Evolutionary conservation across 2,797 vertebrate genomes (phyloP).

Genomic region (Chelon labrosus): DNA sequence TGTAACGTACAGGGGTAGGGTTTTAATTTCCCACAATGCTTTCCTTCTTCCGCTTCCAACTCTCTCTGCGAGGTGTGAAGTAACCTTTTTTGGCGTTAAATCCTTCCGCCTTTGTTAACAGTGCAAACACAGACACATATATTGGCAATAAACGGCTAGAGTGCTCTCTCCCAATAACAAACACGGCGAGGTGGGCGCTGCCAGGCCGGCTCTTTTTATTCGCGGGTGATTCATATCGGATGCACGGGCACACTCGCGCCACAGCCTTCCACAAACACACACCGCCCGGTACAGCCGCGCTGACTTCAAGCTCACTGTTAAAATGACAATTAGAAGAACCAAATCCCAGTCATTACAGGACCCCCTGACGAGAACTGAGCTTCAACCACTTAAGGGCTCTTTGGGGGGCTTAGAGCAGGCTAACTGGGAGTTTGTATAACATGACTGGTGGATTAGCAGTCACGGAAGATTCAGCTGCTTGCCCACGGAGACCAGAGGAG

Average conservation of each 20-base stretch:
- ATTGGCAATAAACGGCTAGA: constrained; percentile 19
- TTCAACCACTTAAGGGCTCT: constrained; percentile 76
- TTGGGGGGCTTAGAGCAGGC: constrained; percentile 64
- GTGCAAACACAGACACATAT: constrained; percentile 40
- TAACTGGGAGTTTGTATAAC: constrained; percentile 67
- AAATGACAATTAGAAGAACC: constrained; percentile 88
- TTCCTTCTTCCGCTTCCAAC: constrained; percentile 2
- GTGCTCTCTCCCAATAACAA: constrained; percentile 15
- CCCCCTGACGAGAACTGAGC: constrained; percentile 68
- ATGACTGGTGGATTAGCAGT: constrained; percentile 74
- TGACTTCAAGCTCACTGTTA: constrained; percentile 62
- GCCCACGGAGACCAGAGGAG: constrained; percentile 24
- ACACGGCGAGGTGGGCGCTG: constrained; percentile 1
- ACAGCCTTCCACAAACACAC: constrained; percentile 37
- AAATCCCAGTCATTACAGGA: constrained; percentile 82
- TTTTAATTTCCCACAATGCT: constrained; percentile 37
- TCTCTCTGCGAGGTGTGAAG: constrained; percentile 17
- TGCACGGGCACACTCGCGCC: constrained; percentile 9
- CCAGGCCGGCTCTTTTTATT: constrained; percentile 29
- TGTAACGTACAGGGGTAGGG: constrained; percentile 43
- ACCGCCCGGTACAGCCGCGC: constrained; percentile 16
- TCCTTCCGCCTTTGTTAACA: constrained; percentile 19
- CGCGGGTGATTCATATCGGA: constrained; percentile 49
- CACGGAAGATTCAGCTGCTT: constrained; percentile 68
- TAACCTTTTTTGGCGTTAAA: constrained; percentile 43